phyloP scores from a whole-genome alignment of 2,113 vertebrate genomes.

The Eidolon helvum region DNA sequence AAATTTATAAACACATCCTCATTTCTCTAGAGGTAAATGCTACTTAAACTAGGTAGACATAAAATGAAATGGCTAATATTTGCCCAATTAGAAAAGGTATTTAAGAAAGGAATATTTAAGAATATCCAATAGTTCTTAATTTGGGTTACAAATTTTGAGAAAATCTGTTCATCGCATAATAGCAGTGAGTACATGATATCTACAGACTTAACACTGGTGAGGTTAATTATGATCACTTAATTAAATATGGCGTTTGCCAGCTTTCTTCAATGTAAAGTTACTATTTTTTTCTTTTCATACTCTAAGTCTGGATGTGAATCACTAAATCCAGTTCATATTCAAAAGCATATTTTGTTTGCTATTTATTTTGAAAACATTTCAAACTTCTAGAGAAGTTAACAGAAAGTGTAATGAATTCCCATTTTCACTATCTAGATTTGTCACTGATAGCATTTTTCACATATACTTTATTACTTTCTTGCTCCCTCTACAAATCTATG shows the following conservation, averaged over 20 bases:
- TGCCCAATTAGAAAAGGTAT: not conserved
- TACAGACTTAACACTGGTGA: not conserved
- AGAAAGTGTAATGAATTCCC: not conserved
- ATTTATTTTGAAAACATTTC: not conserved
- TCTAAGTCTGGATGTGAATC: not conserved
- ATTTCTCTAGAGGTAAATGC: not conserved
- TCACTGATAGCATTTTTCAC: not conserved
- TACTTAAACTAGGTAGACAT: not conserved
- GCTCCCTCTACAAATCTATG: not conserved
- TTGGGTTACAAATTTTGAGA: not conserved
- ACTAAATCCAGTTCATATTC: not conserved
- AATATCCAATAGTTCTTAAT: not conserved
- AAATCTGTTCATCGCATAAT: not conserved
- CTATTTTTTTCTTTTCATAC: not conserved
- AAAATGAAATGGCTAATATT: not conserved
- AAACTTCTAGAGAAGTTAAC: not conserved
- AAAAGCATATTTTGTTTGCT: not conserved
- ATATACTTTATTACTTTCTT: not conserved
- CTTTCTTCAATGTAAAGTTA: not conserved
- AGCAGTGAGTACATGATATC: too few species aligned
- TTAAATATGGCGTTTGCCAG: not conserved
- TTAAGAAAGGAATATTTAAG: not conserved
- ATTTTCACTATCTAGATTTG: not conserved
- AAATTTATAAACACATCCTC: not conserved
- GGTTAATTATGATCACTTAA: not conserved